phyloP scores from a whole-genome alignment of 2,797 vertebrate species.

The Myotis daubentonii region DNA sequence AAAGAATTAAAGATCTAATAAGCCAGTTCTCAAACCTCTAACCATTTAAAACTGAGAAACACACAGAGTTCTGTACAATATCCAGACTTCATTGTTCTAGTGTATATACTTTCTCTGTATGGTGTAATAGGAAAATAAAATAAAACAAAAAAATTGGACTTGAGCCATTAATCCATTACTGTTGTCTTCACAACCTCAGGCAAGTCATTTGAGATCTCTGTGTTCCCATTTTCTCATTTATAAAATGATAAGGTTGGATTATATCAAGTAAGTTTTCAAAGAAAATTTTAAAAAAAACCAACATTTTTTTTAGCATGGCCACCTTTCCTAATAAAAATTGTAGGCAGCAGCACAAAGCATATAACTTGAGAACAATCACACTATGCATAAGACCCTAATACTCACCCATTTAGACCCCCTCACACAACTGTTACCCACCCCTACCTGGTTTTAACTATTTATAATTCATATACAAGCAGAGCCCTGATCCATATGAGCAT shows the following conservation, averaged over 20 bases:
- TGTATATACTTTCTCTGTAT: neutral
- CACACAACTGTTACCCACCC: neutral
- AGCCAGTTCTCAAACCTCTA: slow-evolving; percentile 60
- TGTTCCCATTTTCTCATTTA: neutral
- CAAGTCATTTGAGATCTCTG: neutral
- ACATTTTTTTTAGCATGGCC: neutral
- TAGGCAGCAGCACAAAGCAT: neutral
- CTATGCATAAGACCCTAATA: neutral
- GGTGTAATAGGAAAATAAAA: slow-evolving; percentile 29
- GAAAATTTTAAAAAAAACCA: neutral
- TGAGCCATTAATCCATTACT: neutral
- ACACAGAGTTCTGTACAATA: slow-evolving; percentile 28
- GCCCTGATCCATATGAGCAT: neutral
- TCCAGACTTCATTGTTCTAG: neutral
- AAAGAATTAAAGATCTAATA: slow-evolving; percentile 74
- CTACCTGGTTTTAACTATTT: neutral
- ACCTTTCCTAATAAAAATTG: neutral
- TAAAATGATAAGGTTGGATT: neutral
- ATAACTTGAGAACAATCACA: no score
- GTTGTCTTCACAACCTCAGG: slow-evolving; percentile 9
- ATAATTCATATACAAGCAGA: neutral
- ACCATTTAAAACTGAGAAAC: slow-evolving; percentile 58
- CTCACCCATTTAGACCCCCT: neutral
- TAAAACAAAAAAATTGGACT: slow-evolving; percentile 43
- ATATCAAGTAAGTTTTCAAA: neutral